These are phyloP conservation scores for Megastigmus dorsalis DNA, from an alignment of 2,888 invertebrate species.

Conservation along the genomic window DNA sequence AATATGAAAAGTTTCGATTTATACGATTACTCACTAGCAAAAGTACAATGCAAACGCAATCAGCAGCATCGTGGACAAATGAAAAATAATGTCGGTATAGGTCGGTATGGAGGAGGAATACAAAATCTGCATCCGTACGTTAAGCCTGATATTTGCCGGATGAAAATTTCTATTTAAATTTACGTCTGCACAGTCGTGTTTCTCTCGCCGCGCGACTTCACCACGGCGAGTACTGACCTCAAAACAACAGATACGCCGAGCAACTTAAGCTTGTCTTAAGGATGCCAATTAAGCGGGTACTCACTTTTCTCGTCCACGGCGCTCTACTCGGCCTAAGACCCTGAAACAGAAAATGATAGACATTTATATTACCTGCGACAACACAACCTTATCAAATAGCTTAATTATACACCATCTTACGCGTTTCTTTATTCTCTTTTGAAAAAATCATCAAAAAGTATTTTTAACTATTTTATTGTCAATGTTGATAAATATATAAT, in stretches of 20 bases:
- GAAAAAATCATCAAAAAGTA: not conserved
- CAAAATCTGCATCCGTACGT: conserved; percentile 7
- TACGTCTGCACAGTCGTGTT: not conserved
- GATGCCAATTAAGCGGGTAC: conserved; percentile 15
- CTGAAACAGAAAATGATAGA: conserved; percentile 21
- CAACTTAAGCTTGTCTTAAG: not conserved
- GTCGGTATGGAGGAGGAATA: too few species aligned
- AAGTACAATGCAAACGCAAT: not conserved
- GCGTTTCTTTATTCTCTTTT: not conserved
- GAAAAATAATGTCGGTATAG: too few species aligned
- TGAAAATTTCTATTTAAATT: conserved; percentile 9
- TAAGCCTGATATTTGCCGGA: not conserved
- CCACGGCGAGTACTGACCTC: not conserved
- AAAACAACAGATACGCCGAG: conserved; percentile 3
- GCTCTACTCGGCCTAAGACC: not conserved
- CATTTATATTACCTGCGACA: not conserved
- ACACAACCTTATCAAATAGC: conserved; percentile 10
- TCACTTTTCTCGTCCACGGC: conserved; percentile 10
- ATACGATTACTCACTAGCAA: too few species aligned
- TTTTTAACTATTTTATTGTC: not conserved
- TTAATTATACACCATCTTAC: conserved; percentile 11
- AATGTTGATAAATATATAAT: too few species aligned
- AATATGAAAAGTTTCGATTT: too few species aligned
- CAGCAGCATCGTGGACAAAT: too few species aligned
- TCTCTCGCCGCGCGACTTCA: not conserved